Percentiles rank a stretch among this genome's conserved stretches.
These are phyloP conservation scores for Apamea crenata DNA, from an alignment of 2,888 invertebrate species.

Conservation along the genomic window DNA sequence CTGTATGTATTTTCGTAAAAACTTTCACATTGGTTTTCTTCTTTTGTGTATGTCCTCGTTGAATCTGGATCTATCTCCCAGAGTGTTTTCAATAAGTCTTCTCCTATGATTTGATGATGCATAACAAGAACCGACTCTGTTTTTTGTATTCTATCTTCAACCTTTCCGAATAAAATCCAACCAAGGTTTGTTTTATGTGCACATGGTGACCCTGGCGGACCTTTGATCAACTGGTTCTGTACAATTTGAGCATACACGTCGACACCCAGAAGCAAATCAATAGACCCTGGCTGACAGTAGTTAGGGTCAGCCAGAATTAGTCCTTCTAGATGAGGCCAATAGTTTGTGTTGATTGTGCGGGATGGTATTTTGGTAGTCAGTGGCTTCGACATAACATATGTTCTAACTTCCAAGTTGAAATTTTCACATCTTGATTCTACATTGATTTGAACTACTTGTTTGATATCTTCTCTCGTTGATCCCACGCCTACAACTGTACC, in stretches of 20 bases:
- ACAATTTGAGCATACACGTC: constrained; percentile 26
- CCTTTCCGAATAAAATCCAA: constrained; percentile 1
- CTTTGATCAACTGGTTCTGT: constrained; percentile 19
- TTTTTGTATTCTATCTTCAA: constrained; percentile 45
- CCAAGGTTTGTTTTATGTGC: constrained; percentile 21
- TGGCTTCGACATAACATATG: constrained; percentile 14
- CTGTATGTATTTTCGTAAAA: constrained; percentile 9
- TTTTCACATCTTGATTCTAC: constrained; percentile 12
- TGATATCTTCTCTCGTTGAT: constrained; percentile 11
- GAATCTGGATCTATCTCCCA: constrained; percentile 32
- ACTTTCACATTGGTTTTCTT: constrained; percentile 14
- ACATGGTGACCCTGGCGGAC: constrained; percentile 14
- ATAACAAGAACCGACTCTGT: constrained; percentile 39
- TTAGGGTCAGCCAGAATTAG: constrained; percentile 8
- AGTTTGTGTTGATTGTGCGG: constrained; percentile 5
- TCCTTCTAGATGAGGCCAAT: constrained; percentile 11
- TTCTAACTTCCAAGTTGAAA: constrained; percentile 15
- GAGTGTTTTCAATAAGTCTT: constrained; percentile 24
- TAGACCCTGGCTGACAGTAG: constrained; percentile 9
- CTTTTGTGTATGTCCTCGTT: constrained; percentile 7
- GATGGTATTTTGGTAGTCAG: constrained; percentile 28
- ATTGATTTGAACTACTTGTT: constrained; percentile 15
- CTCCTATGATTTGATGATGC: constrained; percentile 28
- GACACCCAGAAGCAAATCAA: constrained; percentile 22
- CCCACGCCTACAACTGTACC: constrained; percentile 8